Conservation (phyloP, 37 sponge, comb jelly and placozoan genomes). For the Cliona cf. orientalis region DNA sequence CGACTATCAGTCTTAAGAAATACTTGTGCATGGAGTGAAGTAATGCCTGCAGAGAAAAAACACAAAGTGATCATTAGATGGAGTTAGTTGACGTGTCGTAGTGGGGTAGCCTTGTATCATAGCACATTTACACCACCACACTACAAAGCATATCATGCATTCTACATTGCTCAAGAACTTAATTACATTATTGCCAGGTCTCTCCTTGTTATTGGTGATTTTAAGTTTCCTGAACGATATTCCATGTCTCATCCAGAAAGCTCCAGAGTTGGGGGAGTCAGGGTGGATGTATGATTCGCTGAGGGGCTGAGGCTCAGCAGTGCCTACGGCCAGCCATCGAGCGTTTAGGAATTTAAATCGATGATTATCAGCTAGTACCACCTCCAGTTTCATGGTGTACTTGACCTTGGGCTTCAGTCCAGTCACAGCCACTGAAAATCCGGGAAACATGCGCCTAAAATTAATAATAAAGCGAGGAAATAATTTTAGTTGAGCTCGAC, state of each 20-base stretch:
- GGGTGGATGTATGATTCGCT: constrained; percentile 76
- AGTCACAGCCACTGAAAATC: constrained; percentile 63
- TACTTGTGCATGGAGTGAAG: constrained; percentile 91
- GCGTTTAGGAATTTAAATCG: constrained; percentile 90
- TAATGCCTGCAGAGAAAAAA: constrained; percentile 46
- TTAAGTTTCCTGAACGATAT: constrained; percentile 82
- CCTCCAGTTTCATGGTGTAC: constrained; percentile 90
- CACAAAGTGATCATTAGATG: neutral
- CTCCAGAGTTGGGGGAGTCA: constrained; percentile 72
- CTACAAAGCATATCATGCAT: neutral
- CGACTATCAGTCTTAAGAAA: constrained; percentile 56
- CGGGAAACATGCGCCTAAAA: constrained; percentile 95
- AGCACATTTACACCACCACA: neutral
- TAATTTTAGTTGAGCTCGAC: neutral
- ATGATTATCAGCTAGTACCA: constrained; percentile 86
- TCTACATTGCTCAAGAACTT: neutral
- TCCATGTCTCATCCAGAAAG: constrained; percentile 87
- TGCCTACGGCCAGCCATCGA: constrained; percentile 86
- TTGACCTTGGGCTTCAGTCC: constrained; percentile 86
- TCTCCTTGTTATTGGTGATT: constrained; percentile 86
- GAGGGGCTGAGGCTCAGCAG: constrained; percentile 72
- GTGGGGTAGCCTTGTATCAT: neutral
- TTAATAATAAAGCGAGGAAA: neutral
- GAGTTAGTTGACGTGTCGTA: neutral
- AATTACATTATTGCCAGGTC: constrained; percentile 75